Base-by-base conservation (phyloP, 2,888 invertebrate species). In the Hipparchia semele region DNA sequence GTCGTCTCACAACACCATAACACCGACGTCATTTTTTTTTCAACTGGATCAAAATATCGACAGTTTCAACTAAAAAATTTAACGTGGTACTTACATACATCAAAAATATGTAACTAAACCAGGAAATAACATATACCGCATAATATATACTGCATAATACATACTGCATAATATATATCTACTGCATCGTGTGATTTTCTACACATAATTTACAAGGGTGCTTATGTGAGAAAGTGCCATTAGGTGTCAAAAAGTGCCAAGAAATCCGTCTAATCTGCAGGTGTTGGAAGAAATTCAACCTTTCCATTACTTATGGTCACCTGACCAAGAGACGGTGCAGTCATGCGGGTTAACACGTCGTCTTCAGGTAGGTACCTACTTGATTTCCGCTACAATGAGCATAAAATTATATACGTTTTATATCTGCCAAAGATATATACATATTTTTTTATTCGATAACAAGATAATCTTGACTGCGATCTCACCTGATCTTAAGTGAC, bases 221-320 rank as follows among this genome's bases (percentile, higher is more conserved):
- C 39, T 5, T 53, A 65, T 2, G 56, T 45, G 53, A 23, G 9
- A 67, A 67, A 45, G 45, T 12, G 7, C 9, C 45, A 33, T 53
- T 53, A 65, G 58, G 23, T 58, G 4, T 33, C 33, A 12, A 51
- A 65, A 65, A 53, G 87, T 84, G 80, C 84, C 82, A 81, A 84
- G 81, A 84, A 83, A 82, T 87, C 80, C 74, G 76, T 75, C 72
- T 77, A 79, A 81, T 79, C 81, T 73, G 79, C 75, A 73, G 84
- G 81, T 79, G 83, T 80, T 79, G 83, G 80, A 79, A 83, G 84
- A 87, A 89, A 87, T 85, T 83, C 85, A 80, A 80, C 84, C 85
- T 86, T 85, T 88, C 80, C 79, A 86, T 90, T 89, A 88, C 84
- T 87, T 83, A 85, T 84, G 88, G 86, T 83, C 80, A 81, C 81